A percentile compares a stretch with the other conserved stretches of the same genome.
Conservation (phyloP, 2,888 invertebrate species). For the Cryptocheilus praepositus region DNA sequence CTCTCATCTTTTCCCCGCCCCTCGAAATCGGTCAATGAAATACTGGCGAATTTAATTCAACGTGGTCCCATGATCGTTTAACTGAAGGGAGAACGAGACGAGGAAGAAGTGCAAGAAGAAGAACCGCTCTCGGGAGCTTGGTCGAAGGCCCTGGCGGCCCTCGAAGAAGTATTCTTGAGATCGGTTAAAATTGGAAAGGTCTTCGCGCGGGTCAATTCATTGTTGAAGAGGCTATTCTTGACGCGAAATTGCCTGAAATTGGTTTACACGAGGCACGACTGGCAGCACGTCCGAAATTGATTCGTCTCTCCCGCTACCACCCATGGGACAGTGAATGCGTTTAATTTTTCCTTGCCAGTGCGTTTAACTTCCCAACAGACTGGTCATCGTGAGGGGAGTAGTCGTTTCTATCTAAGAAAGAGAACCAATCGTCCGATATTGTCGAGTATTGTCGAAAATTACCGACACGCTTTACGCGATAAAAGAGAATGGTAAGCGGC, state of each 20-base stretch:
- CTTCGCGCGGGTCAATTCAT: conserved; percentile 71
- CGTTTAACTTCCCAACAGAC: conserved; percentile 53
- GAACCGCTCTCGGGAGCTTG: conserved; percentile 21
- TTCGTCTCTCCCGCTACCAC: conserved; percentile 51
- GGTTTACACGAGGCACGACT: conserved; percentile 69
- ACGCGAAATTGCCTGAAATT: conserved; percentile 75
- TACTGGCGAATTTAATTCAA: conserved; percentile 57
- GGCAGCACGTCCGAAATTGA: conserved; percentile 69
- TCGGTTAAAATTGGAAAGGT: conserved; percentile 72
- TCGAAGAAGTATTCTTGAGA: conserved; percentile 55
- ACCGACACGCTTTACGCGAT: no score
- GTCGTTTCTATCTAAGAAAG: no score
- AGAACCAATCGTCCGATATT: no score
- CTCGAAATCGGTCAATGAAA: conserved; percentile 44
- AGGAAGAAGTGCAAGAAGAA: conserved; percentile 23
- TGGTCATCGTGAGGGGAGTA: conserved; percentile 11
- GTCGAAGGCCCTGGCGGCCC: conserved; percentile 31
- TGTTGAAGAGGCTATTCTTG: conserved; percentile 74
- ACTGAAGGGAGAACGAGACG: conserved; percentile 22
- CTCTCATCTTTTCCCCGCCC: neutral
- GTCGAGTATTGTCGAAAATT: no score
- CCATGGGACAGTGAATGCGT: conserved; percentile 53
- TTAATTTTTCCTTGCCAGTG: conserved; percentile 61
- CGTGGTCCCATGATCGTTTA: conserved; percentile 39
- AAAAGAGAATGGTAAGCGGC: no score